Percentiles rank a stretch among this genome's conserved stretches.
Conservation (phyloP, 2,113 vertebrate species). For the Lepidothrix coronata region DNA sequence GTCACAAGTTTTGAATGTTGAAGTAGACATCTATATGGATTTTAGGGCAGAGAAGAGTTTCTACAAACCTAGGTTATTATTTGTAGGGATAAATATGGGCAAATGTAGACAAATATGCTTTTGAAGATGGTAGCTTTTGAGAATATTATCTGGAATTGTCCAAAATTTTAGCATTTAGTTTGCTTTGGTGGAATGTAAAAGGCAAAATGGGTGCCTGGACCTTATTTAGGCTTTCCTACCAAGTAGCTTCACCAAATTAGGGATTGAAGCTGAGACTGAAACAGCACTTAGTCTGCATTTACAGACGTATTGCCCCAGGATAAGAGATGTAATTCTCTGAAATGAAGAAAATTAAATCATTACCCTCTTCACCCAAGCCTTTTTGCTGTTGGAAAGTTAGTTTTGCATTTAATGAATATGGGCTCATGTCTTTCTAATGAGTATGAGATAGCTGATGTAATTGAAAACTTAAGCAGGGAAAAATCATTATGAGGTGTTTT, state of each 20-base stretch:
- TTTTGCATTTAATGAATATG: slow-evolving; percentile 67
- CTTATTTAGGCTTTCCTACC: not conserved
- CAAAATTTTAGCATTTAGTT: not conserved
- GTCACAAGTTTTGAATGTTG: fast-evolving
- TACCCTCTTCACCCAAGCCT: slow-evolving; percentile 66
- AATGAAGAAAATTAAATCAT: slow-evolving; percentile 72
- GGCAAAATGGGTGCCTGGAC: not conserved
- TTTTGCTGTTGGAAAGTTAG: slow-evolving; percentile 66
- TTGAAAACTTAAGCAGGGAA: slow-evolving; percentile 62
- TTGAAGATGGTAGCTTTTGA: not conserved
- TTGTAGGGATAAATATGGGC: not conserved
- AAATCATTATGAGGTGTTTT: slow-evolving; percentile 4
- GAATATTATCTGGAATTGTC: not conserved
- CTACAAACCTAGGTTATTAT: not conserved
- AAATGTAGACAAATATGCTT: not conserved
- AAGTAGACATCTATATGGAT: not conserved
- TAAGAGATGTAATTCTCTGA: slow-evolving; percentile 65
- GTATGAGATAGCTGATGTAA: slow-evolving; percentile 57
- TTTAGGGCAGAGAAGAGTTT: not conserved
- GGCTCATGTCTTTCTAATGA: slow-evolving; percentile 61
- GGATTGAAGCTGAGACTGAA: slow-evolving; percentile 60
- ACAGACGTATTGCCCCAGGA: slow-evolving; percentile 65
- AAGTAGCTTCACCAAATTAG: slow-evolving; percentile 58
- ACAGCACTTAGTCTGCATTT: slow-evolving; percentile 64
- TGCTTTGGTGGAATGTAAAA: not conserved